Percentiles rank a stretch among this genome's conserved stretches.
Conservation (phyloP, 2,113 vertebrate species). For the Larimichthys crocea region DNA sequence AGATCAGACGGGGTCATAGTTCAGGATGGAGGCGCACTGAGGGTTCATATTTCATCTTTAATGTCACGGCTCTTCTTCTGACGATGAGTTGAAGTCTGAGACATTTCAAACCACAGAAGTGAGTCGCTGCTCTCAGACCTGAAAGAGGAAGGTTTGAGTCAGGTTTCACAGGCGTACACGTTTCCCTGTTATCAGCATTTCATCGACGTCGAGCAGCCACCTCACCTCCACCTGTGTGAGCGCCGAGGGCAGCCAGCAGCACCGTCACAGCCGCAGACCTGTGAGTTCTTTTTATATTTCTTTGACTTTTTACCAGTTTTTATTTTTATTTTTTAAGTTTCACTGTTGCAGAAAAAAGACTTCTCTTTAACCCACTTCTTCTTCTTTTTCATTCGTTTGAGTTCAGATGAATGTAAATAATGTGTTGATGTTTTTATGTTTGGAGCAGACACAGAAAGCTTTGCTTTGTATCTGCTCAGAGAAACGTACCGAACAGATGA, state of each 20-base stretch:
- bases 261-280: neutral
- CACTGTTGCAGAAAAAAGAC: neutral
- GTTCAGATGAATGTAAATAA: neutral
- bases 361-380: neutral
- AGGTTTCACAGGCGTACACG: neutral
- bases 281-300: conserved; percentile 17
- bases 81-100: no score
- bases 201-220: neutral
- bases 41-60: no score
- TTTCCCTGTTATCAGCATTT: neutral
- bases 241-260: neutral
- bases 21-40: no score
- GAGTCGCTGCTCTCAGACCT: no score
- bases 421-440: no score
- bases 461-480: neutral
- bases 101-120: no score
- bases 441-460: no score
- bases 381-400: no score
- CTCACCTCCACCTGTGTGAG: neutral
- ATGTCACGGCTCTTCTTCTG: no score
- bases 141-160: no score
- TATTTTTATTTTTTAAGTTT: neutral
- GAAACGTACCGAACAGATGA: neutral
- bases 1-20: no score
- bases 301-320: neutral